phyloP scores from a whole-genome alignment of 2,113 vertebrate species.

The Rhynchopsitta pachyrhyncha region DNA sequence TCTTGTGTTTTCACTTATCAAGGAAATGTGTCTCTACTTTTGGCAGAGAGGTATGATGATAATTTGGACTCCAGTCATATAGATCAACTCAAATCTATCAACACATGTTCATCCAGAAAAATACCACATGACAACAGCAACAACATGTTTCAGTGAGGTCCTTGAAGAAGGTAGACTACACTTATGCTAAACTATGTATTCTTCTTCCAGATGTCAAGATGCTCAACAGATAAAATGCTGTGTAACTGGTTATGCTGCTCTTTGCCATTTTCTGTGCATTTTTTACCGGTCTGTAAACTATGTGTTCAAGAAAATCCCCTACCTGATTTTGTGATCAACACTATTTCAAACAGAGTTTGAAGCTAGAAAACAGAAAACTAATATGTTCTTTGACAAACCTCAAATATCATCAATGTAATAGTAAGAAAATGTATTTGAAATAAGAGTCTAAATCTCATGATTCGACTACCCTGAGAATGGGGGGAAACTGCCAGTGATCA shows the following conservation, averaged over 20 bases:
- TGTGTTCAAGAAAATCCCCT: background rate
- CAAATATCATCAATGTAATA: background rate
- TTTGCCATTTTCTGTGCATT: background rate
- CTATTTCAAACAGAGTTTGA: background rate
- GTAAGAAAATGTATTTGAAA: background rate
- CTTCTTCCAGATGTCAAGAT: conserved; percentile 19
- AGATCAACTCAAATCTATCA: background rate
- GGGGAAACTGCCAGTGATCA: conserved; percentile 5
- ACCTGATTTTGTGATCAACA: background rate
- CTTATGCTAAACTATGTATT: background rate
- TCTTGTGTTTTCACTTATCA: background rate
- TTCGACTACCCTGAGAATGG: conserved; percentile 13
- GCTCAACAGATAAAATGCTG: conserved; percentile 39
- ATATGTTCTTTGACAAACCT: background rate
- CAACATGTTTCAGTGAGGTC: background rate
- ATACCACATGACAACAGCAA: background rate
- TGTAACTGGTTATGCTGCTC: background rate
- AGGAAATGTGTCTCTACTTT: background rate
- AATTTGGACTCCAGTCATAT: background rate
- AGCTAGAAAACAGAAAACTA: background rate
- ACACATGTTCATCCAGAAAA: background rate
- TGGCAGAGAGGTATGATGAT: background rate
- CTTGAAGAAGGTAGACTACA: background rate
- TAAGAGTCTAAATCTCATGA: background rate
- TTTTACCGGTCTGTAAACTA: background rate